Conservation (phyloP, 2,797 vertebrate species). For the Martes flavigula region DNA sequence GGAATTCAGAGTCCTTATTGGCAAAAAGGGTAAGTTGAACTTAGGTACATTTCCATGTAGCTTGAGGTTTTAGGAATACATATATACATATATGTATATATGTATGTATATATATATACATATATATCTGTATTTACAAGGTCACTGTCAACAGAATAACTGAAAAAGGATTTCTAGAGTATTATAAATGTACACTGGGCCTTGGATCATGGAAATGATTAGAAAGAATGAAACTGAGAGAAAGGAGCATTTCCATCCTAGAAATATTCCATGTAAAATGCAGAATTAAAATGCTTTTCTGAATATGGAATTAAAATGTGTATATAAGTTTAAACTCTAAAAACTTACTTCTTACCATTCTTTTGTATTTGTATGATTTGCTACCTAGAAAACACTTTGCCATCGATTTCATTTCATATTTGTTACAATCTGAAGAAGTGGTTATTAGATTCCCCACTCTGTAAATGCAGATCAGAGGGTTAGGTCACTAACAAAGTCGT, state of each 20-base stretch:
- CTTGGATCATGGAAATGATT: not conserved
- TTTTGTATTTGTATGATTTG: not conserved
- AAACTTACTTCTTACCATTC: not conserved
- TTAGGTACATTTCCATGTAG: not conserved
- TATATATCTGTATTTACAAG: not conserved
- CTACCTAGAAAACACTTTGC: not conserved
- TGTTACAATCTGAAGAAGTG: not conserved
- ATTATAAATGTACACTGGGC: not conserved
- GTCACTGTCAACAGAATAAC: not conserved
- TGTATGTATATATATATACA: not conserved
- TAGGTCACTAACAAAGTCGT: not conserved
- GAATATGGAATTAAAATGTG: not conserved
- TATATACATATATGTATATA: not conserved
- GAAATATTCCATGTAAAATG: not conserved
- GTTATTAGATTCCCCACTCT: not conserved
- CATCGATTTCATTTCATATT: not conserved
- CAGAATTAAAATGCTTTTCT: not conserved
- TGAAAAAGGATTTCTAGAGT: not conserved
- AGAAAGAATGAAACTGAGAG: not conserved
- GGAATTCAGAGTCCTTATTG: not conserved
- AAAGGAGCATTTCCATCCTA: not conserved
- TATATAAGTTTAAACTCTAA: not conserved
- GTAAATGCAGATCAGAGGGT: not conserved
- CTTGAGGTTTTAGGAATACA: not conserved
- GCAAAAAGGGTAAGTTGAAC: not conserved